Evolutionary conservation across 1,140 invertebrate genomes (phyloP).

Genomic region (Onthophagus taurus): DNA sequence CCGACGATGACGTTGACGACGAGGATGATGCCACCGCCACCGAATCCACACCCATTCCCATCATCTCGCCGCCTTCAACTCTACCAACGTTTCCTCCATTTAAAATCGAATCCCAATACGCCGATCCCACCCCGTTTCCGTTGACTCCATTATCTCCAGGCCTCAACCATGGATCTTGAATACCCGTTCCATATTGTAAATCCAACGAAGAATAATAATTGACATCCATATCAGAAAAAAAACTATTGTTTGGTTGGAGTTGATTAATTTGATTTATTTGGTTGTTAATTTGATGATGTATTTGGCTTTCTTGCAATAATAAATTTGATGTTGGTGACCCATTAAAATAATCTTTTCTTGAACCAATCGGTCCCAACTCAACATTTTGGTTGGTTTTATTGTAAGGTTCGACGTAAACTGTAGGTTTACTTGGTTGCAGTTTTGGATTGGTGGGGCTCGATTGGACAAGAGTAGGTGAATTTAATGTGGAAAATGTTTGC

Average conservation of each 20-base stretch:
- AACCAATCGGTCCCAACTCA: conserved; percentile 35
- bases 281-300: too few species aligned
- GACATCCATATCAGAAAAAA: too few species aligned
- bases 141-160: too few species aligned
- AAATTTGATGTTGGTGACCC: too few species aligned
- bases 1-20: conserved; percentile 35
- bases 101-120: conserved; percentile 5
- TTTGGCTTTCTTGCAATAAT: too few species aligned
- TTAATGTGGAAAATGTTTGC: conserved; percentile 5
- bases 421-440: conserved; percentile 26
- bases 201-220: too few species aligned
- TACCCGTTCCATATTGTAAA: too few species aligned
- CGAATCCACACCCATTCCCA: too few species aligned
- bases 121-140: conserved; percentile 14
- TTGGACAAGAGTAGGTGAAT: background rate
- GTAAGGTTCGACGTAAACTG: conserved; percentile 35
- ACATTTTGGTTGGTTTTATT: conserved; percentile 21
- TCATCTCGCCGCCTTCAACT: conserved; percentile 33
- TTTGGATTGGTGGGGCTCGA: conserved; percentile 1
- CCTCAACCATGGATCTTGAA: too few species aligned
- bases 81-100: conserved; percentile 15
- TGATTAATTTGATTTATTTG: too few species aligned
- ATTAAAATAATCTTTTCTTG: conserved; percentile 25
- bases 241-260: too few species aligned
- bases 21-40: conserved; percentile 37